phyloP scores from a whole-genome alignment of 1,140 invertebrate genomes.

The Teleogryllus occipitalis region DNA sequence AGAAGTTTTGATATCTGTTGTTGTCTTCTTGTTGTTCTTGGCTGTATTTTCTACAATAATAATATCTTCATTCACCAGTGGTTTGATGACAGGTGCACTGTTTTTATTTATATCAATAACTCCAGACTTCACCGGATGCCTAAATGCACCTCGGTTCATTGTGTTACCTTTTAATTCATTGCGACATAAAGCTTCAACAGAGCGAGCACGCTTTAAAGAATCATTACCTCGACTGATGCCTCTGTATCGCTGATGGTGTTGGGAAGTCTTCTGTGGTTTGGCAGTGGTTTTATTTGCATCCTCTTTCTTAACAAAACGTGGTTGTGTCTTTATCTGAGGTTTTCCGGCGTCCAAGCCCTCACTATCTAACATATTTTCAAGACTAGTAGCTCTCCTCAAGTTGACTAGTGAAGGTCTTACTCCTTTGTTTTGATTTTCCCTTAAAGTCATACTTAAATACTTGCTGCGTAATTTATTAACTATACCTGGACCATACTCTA shows the following conservation, averaged over 20 bases:
- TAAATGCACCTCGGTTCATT: neutral
- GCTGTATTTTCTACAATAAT: constrained; percentile 18
- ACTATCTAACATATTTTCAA: constrained; percentile 75
- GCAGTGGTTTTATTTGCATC: constrained; percentile 11
- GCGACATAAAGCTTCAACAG: constrained; percentile 67
- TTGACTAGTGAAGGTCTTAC: constrained; percentile 51
- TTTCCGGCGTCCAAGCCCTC: constrained; percentile 33
- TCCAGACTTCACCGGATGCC: constrained; percentile 3
- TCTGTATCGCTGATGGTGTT: constrained; percentile 25
- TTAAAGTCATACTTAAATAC: constrained; percentile 69
- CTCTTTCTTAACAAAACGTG: constrained; percentile 22
- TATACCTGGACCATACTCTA: constrained; percentile 85
- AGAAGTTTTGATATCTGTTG: constrained; percentile 10
- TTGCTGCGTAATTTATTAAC: constrained; percentile 77
- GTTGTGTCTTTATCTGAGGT: constrained; percentile 24
- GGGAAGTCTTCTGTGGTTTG: constrained; percentile 22
- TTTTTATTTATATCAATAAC: constrained; percentile 14
- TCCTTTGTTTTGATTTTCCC: constrained; percentile 50
- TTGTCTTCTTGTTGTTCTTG: neutral
- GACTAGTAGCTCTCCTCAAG: constrained; percentile 67
- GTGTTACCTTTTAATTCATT: constrained; percentile 1
- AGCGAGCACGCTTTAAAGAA: constrained; percentile 70
- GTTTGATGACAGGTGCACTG: constrained; percentile 8
- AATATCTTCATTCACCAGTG: constrained; percentile 17
- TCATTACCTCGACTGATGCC: constrained; percentile 40